These are phyloP conservation scores for Syrista parreyssii DNA, from an alignment of 2,888 invertebrate species.

Conservation along the genomic window DNA sequence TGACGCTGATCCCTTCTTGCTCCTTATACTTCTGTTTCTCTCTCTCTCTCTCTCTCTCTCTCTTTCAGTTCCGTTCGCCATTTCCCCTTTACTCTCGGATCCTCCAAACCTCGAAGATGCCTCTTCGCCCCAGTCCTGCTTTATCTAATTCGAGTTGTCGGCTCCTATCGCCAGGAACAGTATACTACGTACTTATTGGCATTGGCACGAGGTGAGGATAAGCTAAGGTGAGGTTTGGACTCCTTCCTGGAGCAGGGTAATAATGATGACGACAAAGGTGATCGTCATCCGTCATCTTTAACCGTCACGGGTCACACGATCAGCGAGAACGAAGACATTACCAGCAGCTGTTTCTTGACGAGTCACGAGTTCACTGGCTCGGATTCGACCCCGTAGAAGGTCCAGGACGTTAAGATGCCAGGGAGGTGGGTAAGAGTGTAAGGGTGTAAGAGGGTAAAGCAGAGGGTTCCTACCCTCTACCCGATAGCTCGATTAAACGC, in stretches of 20 bases:
- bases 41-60: slow-evolving; percentile 47
- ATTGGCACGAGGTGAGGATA: background rate
- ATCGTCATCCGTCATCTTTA: background rate
- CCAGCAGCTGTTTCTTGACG: slow-evolving; percentile 12
- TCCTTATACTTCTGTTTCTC: slow-evolving; percentile 38
- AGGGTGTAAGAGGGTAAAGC: background rate
- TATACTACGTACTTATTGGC: background rate
- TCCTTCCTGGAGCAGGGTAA: background rate
- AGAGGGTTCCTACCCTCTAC: background rate
- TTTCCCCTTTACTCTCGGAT: slow-evolving; percentile 46
- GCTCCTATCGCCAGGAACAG: slow-evolving; percentile 38
- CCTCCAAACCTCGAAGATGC: slow-evolving; percentile 34
- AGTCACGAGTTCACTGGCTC: slow-evolving; percentile 26
- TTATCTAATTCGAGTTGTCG: slow-evolving; percentile 64
- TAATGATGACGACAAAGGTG: background rate
- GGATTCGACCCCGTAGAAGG: slow-evolving; percentile 38
- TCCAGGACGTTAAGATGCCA: slow-evolving; percentile 16
- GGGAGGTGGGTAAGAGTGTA: background rate
- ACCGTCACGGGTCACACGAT: background rate
- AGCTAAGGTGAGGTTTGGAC: background rate
- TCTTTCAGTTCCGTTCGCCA: slow-evolving; percentile 52
- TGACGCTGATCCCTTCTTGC: slow-evolving; percentile 60
- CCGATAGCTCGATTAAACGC: slow-evolving; percentile 13
- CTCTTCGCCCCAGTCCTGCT: slow-evolving; percentile 48
- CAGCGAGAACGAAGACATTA: background rate